phyloP scores from a whole-genome alignment of 2,797 vertebrate species.

The Sphenopsis melanotis region DNA sequence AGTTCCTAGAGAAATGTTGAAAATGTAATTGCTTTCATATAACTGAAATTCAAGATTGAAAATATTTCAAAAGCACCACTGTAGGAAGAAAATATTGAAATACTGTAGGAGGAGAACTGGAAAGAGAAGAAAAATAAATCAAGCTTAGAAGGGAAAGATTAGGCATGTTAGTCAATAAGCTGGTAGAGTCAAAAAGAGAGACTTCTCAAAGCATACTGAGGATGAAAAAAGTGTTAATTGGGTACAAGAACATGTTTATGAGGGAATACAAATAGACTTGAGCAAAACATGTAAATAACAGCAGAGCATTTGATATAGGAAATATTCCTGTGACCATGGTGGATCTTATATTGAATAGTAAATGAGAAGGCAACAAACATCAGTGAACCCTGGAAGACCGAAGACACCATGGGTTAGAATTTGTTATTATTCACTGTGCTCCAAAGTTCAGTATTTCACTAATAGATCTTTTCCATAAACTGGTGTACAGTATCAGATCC shows the following conservation, averaged over 20 bases:
- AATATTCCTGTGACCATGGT: background rate
- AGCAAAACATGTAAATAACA: background rate
- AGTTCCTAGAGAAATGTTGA: background rate
- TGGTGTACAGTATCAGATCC: rapidly evolving
- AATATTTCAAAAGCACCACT: background rate
- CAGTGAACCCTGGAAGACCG: background rate
- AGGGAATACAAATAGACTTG: background rate
- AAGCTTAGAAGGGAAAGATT: background rate
- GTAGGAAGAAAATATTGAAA: background rate
- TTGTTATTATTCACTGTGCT: background rate
- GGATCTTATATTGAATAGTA: background rate
- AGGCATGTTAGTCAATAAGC: background rate
- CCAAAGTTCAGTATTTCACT: background rate
- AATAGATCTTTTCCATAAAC: background rate
- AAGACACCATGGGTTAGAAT: background rate
- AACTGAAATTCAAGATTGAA: background rate
- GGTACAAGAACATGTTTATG: background rate
- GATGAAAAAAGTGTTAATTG: background rate
- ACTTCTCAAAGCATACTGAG: background rate
- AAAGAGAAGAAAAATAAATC: background rate
- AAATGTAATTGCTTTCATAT: background rate
- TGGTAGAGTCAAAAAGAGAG: background rate
- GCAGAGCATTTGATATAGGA: background rate
- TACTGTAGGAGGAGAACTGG: background rate
- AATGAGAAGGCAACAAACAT: background rate